phyloP scores from a whole-genome alignment of 2,113 vertebrate species.

The Himantopus leucocephalus region DNA sequence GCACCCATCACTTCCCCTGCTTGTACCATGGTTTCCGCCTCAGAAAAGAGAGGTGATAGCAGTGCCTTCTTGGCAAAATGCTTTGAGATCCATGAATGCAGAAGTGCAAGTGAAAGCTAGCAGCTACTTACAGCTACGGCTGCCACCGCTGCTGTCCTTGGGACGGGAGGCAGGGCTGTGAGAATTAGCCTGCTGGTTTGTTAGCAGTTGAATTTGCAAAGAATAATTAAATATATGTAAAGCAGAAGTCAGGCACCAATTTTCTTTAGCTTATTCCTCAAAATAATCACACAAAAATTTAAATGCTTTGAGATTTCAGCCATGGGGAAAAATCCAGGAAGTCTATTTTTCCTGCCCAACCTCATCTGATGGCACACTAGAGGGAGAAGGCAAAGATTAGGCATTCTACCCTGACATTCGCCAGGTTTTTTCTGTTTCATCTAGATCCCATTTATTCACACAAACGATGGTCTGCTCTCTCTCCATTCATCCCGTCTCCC shows the following conservation, averaged over 20 bases:
- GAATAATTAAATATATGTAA: neutral
- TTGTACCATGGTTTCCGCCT: neutral
- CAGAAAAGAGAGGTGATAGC: fast-evolving
- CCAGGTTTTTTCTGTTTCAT: neutral
- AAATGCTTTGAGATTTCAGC: neutral
- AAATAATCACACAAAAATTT: neutral
- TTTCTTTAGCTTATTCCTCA: neutral
- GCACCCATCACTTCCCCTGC: neutral
- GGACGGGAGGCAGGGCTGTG: neutral
- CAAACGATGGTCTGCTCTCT: neutral
- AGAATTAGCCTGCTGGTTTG: neutral
- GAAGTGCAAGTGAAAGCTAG: neutral
- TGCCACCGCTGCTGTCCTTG: neutral
- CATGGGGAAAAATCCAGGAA: neutral
- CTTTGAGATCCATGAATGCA: neutral
- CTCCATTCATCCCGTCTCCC: neutral
- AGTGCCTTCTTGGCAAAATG: neutral
- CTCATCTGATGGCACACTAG: neutral
- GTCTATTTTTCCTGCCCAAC: neutral
- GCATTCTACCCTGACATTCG: neutral
- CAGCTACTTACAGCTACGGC: neutral
- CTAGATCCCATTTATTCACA: neutral
- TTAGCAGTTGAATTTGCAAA: neutral
- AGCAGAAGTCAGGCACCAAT: neutral
- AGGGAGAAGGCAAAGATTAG: neutral